Evolutionary conservation across 2,113 vertebrate species (phyloP).

Genomic region (Trinectes maculatus): DNA sequence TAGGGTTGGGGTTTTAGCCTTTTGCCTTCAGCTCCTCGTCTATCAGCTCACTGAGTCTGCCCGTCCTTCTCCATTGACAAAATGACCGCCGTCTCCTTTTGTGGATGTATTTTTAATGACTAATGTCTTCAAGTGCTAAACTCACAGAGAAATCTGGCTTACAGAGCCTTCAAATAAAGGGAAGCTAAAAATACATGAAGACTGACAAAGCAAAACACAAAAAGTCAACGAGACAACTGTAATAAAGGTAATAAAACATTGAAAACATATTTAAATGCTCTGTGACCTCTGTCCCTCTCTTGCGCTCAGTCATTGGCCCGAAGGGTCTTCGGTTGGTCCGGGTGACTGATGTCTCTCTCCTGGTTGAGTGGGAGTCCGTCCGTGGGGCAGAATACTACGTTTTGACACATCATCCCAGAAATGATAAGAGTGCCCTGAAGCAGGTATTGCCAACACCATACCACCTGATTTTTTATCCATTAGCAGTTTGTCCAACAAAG

Average conservation of each 20-base stretch:
- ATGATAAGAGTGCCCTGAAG: conserved; percentile 63
- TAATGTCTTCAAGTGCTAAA: no score
- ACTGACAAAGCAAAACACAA: background rate
- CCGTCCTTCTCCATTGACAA: no score
- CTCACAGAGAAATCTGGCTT: background rate
- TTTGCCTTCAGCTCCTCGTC: no score
- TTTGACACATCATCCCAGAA: conserved; percentile 83
- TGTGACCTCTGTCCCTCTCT: background rate
- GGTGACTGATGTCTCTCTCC: conserved; percentile 83
- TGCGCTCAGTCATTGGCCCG: conserved; percentile 79
- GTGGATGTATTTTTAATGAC: background rate
- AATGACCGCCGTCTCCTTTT: no score
- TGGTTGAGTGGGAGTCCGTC: conserved; percentile 85
- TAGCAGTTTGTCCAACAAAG: background rate
- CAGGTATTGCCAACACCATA: conserved; percentile 69
- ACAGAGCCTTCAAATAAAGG: background rate
- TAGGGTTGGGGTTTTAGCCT: no score
- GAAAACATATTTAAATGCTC: background rate
- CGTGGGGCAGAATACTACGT: conserved; percentile 85
- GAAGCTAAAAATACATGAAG: background rate
- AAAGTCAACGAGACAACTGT: conserved; percentile 1
- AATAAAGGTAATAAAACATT: background rate
- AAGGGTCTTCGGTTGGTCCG: conserved; percentile 83
- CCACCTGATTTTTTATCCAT: background rate
- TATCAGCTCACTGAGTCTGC: no score